phyloP scores from a whole-genome alignment of 2,113 vertebrate genomes.

The Bambusicola thoracicus region DNA sequence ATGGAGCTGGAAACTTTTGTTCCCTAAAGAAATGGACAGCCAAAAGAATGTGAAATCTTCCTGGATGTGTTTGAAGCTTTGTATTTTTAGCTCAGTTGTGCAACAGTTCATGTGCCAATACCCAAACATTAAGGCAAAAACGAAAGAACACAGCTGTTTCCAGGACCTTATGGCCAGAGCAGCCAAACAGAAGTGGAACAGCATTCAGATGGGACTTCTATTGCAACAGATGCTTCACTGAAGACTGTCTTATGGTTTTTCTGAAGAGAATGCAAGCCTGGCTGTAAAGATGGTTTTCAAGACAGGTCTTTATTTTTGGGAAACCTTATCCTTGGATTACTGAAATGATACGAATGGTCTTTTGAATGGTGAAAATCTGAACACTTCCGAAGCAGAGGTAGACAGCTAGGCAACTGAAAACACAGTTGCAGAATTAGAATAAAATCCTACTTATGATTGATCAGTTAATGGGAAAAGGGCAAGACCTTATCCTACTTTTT shows the following conservation, averaged over 20 bases:
- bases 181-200: background rate
- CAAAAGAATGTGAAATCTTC: constrained; percentile 10
- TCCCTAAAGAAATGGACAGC: background rate
- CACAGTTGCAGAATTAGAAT: background rate
- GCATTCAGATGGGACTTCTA: background rate
- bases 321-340: background rate
- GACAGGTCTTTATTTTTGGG: background rate
- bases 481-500: background rate
- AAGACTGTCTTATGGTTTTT: background rate
- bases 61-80: constrained; percentile 7
- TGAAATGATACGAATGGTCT: background rate
- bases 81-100: constrained; percentile 25
- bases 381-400: background rate
- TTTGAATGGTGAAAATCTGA: background rate
- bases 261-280: background rate
- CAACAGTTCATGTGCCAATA: background rate
- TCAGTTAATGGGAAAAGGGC: background rate
- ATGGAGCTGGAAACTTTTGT: background rate
- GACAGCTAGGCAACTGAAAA: background rate
- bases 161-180: background rate
- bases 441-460: background rate
- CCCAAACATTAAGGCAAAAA: background rate
- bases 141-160: background rate
- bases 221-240: background rate
- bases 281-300: background rate